Evolutionary conservation across 2,113 vertebrate genomes (phyloP).

Genomic region (Litocranius walleri): DNA sequence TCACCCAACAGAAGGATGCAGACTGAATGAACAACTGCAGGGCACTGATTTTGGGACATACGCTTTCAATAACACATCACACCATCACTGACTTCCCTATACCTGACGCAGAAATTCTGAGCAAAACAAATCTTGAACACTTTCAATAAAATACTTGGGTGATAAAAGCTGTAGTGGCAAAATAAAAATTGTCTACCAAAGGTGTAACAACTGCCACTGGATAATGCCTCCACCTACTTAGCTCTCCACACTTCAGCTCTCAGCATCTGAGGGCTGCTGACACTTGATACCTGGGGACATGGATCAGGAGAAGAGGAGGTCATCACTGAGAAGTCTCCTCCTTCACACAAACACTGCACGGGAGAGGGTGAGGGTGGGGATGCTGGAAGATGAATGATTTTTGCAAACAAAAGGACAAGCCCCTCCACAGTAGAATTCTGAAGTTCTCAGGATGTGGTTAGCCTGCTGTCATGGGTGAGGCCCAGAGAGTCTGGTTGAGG

Average conservation of each 20-base stretch:
- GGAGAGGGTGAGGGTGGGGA: too few relatives aligned
- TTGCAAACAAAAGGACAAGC: neutral
- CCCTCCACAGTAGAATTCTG: too few relatives aligned
- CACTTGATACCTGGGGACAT: neutral
- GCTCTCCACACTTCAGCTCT: neutral
- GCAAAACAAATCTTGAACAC: neutral
- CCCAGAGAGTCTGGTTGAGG: too few relatives aligned
- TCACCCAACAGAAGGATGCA: rapidly evolving
- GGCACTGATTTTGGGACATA: neutral
- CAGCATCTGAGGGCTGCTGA: neutral
- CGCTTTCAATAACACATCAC: neutral
- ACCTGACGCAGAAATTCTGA: neutral
- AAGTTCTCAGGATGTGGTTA: neutral
- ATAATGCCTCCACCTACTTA: neutral
- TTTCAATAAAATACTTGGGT: neutral
- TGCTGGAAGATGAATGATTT: neutral
- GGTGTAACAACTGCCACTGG: neutral
- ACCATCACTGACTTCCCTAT: neutral
- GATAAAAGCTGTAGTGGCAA: neutral
- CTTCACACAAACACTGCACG: neutral
- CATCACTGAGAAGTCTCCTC: neutral
- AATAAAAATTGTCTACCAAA: neutral
- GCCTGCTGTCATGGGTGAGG: too few relatives aligned
- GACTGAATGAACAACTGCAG: neutral
- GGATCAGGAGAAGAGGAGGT: neutral